Conservation (phyloP, 1,140 invertebrate species). For the Whitmania pigra region DNA sequence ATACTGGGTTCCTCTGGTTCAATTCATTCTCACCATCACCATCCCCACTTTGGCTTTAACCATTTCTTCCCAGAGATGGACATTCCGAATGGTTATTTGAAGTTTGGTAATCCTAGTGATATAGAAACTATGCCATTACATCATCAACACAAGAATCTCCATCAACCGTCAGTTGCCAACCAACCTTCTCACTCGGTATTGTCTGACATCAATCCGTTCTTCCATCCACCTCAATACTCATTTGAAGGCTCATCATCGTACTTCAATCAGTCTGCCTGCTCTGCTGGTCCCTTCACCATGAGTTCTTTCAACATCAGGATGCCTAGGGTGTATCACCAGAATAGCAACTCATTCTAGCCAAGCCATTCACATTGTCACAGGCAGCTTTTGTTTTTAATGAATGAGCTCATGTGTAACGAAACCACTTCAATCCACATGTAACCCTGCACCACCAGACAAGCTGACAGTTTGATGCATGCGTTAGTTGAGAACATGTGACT, state of each 20-base stretch:
- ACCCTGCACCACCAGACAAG: no score
- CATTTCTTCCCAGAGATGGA: conserved; percentile 11
- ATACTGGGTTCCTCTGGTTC: conserved; percentile 3
- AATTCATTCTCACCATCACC: not conserved
- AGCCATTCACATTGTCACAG: no score
- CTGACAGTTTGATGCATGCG: no score
- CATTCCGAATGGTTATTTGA: conserved; percentile 7
- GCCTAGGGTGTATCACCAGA: conserved; percentile 5
- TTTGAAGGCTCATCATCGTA: not conserved
- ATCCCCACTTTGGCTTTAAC: conserved; percentile 8
- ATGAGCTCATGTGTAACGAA: no score
- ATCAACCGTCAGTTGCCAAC: not conserved
- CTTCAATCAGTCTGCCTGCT: conserved; percentile 1
- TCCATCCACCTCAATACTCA: conserved; percentile 10
- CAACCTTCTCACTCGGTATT: not conserved
- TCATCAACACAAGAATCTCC: conserved; percentile 5
- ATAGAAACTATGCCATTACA: conserved; percentile 7
- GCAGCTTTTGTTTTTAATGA: no score
- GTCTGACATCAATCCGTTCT: conserved; percentile 11
- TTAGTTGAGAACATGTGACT: no score
- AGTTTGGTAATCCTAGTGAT: not conserved
- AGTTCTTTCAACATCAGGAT: conserved; percentile 13
- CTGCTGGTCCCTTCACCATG: conserved; percentile 6
- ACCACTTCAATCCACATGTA: no score
- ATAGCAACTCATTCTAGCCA: conserved; percentile 9